These are phyloP conservation scores for human DNA, from an alignment of 2,113 vertebrate genomes.

Conservation along the genomic window GRCh38 chr2:226671001-226671500, in stretches of 20 bases:
- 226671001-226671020: neutral
- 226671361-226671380: conserved; percentile 70
- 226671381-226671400: conserved; percentile 77
- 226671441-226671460: neutral
- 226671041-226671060: neutral
- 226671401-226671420: conserved; percentile 74
- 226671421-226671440: neutral
- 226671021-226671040: neutral
- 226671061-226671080: neutral
- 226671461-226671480: conserved; percentile 65
- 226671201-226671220: neutral
- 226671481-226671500: conserved; percentile 60
- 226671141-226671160: neutral
- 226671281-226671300: conserved; percentile 55
- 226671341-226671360: conserved; percentile 65
- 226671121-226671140: neutral
- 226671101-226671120: neutral
- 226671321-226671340: conserved; percentile 58
- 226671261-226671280: neutral
- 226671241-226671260: neutral
- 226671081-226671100: neutral
- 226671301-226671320: conserved; percentile 46
- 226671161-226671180: neutral
- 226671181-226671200: neutral
- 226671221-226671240: neutral